Conservation (phyloP, 64 coral and sea anemone genomes). For the Acropora tenuis region DNA sequence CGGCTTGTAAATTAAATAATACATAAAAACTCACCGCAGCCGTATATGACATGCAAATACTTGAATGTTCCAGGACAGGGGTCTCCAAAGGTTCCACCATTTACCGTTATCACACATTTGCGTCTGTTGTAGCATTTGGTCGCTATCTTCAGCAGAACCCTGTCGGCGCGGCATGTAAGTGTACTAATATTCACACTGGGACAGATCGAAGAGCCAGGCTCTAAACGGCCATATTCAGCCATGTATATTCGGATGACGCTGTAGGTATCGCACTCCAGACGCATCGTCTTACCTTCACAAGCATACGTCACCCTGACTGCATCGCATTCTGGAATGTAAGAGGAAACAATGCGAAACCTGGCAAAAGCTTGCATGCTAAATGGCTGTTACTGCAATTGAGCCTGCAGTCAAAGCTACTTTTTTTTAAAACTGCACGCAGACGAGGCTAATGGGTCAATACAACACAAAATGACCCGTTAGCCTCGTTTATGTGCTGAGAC, state of each 20-base stretch:
- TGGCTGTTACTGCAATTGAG: no score
- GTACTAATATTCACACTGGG: constrained; percentile 64
- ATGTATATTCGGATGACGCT: constrained; percentile 48
- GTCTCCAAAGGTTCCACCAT: constrained; percentile 58
- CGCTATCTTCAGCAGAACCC: constrained; percentile 36
- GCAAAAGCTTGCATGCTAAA: no score
- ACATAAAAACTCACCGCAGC: constrained; percentile 67
- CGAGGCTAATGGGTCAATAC: no score
- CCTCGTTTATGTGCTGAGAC: no score
- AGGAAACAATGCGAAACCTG: background rate
- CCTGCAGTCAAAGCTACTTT: no score
- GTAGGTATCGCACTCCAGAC: constrained; percentile 59
- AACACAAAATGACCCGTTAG: no score
- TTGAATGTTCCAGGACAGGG: constrained; percentile 89
- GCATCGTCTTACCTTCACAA: constrained; percentile 74
- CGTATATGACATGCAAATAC: constrained; percentile 84
- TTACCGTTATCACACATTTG: constrained; percentile 68
- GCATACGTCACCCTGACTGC: constrained; percentile 56
- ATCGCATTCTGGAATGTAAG: background rate
- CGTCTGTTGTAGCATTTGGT: constrained; percentile 51
- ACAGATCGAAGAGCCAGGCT: constrained; percentile 78
- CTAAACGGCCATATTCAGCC: constrained; percentile 80
- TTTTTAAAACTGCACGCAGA: no score
- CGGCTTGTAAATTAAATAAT: no score
- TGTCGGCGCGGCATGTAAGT: constrained; percentile 44